These are phyloP conservation scores for Craniophora ligustri DNA, from an alignment of 2,888 invertebrate species.

Conservation along the genomic window DNA sequence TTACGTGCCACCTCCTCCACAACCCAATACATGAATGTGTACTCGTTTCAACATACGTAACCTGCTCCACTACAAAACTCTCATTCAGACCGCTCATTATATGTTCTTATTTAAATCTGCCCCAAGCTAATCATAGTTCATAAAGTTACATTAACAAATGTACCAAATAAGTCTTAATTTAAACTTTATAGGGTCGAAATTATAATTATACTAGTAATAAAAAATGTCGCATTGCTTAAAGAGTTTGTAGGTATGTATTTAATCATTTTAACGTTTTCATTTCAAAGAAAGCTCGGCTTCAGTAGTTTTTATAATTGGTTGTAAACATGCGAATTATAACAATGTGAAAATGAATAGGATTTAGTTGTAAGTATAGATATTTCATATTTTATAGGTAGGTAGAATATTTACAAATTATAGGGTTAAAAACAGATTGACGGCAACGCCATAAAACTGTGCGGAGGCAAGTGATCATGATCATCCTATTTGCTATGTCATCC, in stretches of 20 bases:
- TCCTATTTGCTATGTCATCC: not conserved
- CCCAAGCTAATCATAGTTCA: constrained; percentile 13
- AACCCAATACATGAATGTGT: constrained; percentile 13
- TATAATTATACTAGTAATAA: constrained; percentile 23
- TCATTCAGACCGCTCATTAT: constrained; percentile 30
- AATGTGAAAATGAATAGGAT: constrained; percentile 39
- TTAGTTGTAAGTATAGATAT: constrained; percentile 23
- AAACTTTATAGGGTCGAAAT: constrained; percentile 16
- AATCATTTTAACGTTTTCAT: constrained; percentile 50
- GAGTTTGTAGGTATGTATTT: constrained; percentile 40
- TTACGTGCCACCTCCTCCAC: constrained; percentile 25
- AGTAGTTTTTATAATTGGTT: constrained; percentile 45
- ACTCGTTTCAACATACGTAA: constrained; percentile 11
- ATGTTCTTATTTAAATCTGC: constrained; percentile 20
- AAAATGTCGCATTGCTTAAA: constrained; percentile 39
- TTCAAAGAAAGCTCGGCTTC: constrained; percentile 47
- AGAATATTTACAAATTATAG: no score
- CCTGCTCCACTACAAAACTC: constrained; percentile 27
- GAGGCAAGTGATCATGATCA: not conserved
- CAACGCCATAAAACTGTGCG: not conserved
- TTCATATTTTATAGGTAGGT: constrained; percentile 13
- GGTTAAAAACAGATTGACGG: no score
- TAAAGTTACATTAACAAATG: constrained; percentile 22
- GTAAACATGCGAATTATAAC: constrained; percentile 48
- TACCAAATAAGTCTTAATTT: constrained; percentile 12